Evolutionary conservation across 2,888 invertebrate species (phyloP), one percentile per base, ranked within the genome.

Genomic region (Morpho helenor): DNA sequence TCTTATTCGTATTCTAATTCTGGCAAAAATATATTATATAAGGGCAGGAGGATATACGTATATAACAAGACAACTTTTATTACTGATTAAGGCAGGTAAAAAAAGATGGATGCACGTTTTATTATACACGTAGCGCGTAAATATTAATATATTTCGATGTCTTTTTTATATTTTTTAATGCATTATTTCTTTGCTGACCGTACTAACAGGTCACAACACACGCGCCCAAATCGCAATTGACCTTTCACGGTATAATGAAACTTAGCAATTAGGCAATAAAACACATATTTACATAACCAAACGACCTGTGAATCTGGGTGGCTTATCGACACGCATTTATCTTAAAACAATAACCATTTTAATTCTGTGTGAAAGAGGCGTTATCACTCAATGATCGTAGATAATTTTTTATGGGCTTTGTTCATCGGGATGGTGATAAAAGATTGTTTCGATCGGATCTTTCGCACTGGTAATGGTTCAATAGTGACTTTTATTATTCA

Each of bases 281-380:
- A 70, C 70, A 72, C 69, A 74, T 75, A 74, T 76, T 76, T 74
- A 72, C 70, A 69, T 64, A 71, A 66, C 63, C 66, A 63, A 56
- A 66, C 53, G 65, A 59, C 65, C 59, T 57, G 61, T 55, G 57
- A 58, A 52, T 59, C 58, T 61, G 64, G 50, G 58, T 42, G 60
- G 52, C 60, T 69, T 73, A 73, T 75, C 72, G 52, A 44, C 4
- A 48, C 52, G 62, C 70, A 71, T 73, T 72, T 68, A 74, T 75
- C 73, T 71, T 68, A 63, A 71, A 72, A 75, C 74, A 73, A 74
- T 74, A 74, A 76, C 71, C 68, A 67, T 69, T 74, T 73, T 67
- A 64, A 69, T 68, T 70, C 70, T 71, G 72, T 73, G 72, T 74
- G 72, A 74, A 76, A 73, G 64, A 73, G 61, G 66, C 53, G 54